Conservation (phyloP, 2,797 vertebrate species). For the Sebastiscus tertius region DNA sequence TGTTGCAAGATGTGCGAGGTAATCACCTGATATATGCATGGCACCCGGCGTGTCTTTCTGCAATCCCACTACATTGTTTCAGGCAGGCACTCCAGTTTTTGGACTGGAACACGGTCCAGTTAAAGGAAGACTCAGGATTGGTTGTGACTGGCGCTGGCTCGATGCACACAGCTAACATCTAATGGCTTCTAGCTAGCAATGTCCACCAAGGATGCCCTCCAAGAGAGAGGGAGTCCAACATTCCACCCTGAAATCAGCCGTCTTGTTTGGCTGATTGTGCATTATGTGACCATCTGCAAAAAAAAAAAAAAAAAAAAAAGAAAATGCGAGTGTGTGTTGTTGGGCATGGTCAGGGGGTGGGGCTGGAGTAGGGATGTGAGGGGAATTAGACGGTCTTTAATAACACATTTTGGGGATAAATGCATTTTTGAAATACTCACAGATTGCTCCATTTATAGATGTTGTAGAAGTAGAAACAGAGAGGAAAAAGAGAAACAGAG, state of each 20-base stretch:
- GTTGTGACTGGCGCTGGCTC: constrained; percentile 62
- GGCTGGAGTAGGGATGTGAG: constrained; percentile 50
- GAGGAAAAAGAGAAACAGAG: constrained; percentile 63
- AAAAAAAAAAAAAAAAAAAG: constrained; percentile 16
- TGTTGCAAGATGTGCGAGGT: constrained; percentile 4
- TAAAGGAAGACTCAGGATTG: constrained; percentile 54
- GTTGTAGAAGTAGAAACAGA: constrained; percentile 66
- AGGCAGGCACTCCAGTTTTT: constrained; percentile 22
- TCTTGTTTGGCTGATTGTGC: constrained; percentile 85
- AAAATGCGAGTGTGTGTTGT: constrained; percentile 14
- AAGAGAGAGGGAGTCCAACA: constrained; percentile 72
- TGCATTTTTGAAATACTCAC: constrained; percentile 79
- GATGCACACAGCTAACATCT: constrained; percentile 46
- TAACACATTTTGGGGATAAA: constrained; percentile 83
- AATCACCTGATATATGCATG: constrained; percentile 21
- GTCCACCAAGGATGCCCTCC: constrained; percentile 75
- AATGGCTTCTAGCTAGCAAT: constrained; percentile 58
- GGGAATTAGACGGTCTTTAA: constrained; percentile 81
- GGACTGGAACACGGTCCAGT: constrained; percentile 42
- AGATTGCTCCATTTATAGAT: constrained; percentile 81
- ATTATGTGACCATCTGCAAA: constrained; percentile 86
- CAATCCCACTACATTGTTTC: constrained; percentile 13
- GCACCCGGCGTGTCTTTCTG: constrained; percentile 10
- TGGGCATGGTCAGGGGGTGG: constrained; percentile 28
- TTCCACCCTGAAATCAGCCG: constrained; percentile 77